Evolutionary conservation across 2,888 invertebrate species (phyloP), one percentile per base, ranked within the genome.

Genomic region (Plebejus argus): DNA sequence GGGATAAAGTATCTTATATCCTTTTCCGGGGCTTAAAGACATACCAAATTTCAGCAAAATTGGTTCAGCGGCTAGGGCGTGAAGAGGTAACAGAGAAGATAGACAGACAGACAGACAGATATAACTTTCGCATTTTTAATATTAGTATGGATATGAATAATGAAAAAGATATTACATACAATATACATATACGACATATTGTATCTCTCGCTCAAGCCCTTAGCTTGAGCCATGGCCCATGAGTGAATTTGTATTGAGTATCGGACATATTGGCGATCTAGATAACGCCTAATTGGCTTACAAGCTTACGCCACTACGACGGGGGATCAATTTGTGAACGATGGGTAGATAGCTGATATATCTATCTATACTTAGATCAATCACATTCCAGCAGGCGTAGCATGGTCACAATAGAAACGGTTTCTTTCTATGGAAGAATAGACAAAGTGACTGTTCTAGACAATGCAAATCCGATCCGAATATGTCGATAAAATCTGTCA

Each of bases 221-320:
- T 18, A 66, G 23, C 15, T 66, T 4, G 61, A 20, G 61, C 61
- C 23, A 20, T 61, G n/a, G 12, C 12, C 61, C 23, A 20, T 23
- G 20, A 61, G 61, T 61, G 61, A 61, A 61, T 23, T 61, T 66
- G 66, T 66, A 66, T 66, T 18, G 66, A 61, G 15, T 66, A 33
- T 66, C 66, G 66, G 66, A 66, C 66, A 66, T 33, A 66, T 66
- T 66, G 66, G 66, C 15, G 66, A 66, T 66, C 66, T 33, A 66
- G 66, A 66, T 66, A 66, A 66, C 33, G 66, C 6, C 66, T 66
- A 66, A 66, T 66, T 66, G 66, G 66, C 28, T 66, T 66, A 66
- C 5, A 33, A 28, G 66, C 66, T 66, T 28, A 66, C 33, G 15
- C 3, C 66, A 66, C 23, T 66, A 28, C 18, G 66, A 66, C 23